These are phyloP conservation scores for Bryconaethiops microstoma DNA, from an alignment of 2,797 vertebrate genomes.

Conservation along the genomic window DNA sequence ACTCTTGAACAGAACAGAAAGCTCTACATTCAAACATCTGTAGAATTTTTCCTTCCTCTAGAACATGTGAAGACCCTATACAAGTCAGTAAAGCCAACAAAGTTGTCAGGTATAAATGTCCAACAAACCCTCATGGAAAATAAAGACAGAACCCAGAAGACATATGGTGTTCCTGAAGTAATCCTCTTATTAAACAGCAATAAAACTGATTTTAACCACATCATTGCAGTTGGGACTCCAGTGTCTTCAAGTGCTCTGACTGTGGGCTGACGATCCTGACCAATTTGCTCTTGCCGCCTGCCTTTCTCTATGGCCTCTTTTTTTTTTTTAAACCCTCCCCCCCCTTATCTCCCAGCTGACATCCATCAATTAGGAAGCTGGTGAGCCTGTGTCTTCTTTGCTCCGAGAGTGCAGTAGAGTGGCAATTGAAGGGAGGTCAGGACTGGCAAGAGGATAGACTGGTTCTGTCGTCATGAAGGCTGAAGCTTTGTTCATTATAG, in stretches of 20 bases:
- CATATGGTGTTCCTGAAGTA: background rate
- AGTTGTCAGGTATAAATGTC: constrained; percentile 21
- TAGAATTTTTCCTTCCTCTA: constrained; percentile 29
- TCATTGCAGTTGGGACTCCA: constrained; percentile 4
- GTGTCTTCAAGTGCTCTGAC: constrained; percentile 32
- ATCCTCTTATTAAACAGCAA: background rate
- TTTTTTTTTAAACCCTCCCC: constrained; percentile 44
- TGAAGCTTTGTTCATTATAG: constrained; percentile 47
- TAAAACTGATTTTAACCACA: background rate
- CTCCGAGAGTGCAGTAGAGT: constrained; percentile 9
- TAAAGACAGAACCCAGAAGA: background rate
- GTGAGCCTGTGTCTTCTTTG: constrained; percentile 31
- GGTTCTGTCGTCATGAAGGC: constrained; percentile 40
- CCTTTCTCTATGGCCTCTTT: constrained; percentile 8
- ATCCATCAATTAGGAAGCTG: constrained; percentile 39
- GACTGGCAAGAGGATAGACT: constrained; percentile 36
- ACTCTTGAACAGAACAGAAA: background rate
- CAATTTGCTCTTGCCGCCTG: constrained; percentile 19
- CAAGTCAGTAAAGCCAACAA: background rate
- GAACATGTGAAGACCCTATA: background rate
- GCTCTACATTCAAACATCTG: background rate
- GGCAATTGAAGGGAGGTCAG: constrained; percentile 39
- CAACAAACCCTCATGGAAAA: constrained; percentile 9
- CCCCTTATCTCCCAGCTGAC: constrained; percentile 19
- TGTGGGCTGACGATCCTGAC: constrained; percentile 26